These are phyloP conservation scores for Nomada fabriciana DNA, from an alignment of 2,888 invertebrate genomes.

Conservation along the genomic window DNA sequence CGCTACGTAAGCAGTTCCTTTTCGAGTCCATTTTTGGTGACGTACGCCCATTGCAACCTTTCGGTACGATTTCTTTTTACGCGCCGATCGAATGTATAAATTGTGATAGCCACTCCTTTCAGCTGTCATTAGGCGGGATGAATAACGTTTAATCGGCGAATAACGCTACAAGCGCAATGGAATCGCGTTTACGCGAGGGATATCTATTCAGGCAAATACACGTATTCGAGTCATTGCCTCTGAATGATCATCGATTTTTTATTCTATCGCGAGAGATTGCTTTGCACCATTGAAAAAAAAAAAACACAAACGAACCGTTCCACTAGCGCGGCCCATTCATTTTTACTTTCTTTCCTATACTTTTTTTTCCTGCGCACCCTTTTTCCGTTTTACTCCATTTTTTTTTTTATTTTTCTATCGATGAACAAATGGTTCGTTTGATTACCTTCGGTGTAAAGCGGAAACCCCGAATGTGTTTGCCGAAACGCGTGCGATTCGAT, in stretches of 20 bases:
- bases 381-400: background rate
- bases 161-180: conserved; percentile 24
- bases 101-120: conserved; percentile 17
- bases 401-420: conserved; percentile 6
- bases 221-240: conserved; percentile 13
- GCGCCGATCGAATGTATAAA: conserved; percentile 1
- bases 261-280: conserved; percentile 19
- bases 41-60: background rate
- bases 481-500: too few species aligned
- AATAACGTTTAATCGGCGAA: conserved; percentile 16
- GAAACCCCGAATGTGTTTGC: background rate
- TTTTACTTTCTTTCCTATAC: background rate
- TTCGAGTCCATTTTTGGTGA: background rate
- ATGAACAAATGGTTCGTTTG: conserved; percentile 25
- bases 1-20: conserved; percentile 9
- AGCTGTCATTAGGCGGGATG: conserved; percentile 23
- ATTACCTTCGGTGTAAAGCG: background rate
- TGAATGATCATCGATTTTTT: conserved; percentile 29
- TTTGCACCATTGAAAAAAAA: background rate
- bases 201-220: conserved; percentile 6
- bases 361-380: background rate
- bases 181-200: conserved; percentile 26
- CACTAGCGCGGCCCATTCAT: background rate
- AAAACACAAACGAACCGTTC: background rate
- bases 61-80: background rate